Conservation (phyloP, 2,888 invertebrate species). For the Phortica okadai region DNA sequence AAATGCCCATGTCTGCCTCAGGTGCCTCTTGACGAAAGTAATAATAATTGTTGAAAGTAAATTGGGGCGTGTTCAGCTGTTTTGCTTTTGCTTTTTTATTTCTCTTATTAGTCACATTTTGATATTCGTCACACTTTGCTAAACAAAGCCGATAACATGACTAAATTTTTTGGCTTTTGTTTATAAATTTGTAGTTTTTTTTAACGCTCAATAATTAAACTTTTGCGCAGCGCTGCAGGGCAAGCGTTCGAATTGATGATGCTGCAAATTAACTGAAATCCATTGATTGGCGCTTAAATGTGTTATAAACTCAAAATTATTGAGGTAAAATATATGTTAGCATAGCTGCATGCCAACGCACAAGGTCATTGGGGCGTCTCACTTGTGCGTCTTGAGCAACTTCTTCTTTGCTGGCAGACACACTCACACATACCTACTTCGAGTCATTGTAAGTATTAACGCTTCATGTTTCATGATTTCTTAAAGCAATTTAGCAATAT, state of each 20-base stretch:
- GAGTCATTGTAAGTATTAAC: too few relatives aligned
- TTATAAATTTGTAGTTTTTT: neutral
- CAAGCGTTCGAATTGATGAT: neutral
- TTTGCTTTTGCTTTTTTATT: neutral
- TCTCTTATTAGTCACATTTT: neutral
- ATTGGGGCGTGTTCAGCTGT: neutral
- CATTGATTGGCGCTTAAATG: slow-evolving; percentile 5
- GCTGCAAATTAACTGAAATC: neutral
- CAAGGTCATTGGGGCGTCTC: slow-evolving; percentile 19
- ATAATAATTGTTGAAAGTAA: slow-evolving; percentile 9
- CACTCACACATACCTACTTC: neutral
- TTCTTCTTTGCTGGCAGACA: neutral
- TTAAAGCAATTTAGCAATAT: slow-evolving; percentile 18
- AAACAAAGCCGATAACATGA: slow-evolving; percentile 6
- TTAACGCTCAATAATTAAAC: neutral
- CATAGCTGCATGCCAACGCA: neutral
- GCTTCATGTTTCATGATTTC: neutral
- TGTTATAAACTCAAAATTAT: neutral
- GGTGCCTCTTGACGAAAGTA: neutral
- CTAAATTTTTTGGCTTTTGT: neutral
- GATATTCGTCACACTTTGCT: slow-evolving; percentile 6
- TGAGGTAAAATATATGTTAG: neutral
- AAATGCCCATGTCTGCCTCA: slow-evolving; percentile 6
- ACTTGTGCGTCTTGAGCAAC: neutral
- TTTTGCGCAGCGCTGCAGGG: neutral